Evolutionary conservation across 2,888 invertebrate genomes (phyloP).

Genomic region (Spisula subtruncata): DNA sequence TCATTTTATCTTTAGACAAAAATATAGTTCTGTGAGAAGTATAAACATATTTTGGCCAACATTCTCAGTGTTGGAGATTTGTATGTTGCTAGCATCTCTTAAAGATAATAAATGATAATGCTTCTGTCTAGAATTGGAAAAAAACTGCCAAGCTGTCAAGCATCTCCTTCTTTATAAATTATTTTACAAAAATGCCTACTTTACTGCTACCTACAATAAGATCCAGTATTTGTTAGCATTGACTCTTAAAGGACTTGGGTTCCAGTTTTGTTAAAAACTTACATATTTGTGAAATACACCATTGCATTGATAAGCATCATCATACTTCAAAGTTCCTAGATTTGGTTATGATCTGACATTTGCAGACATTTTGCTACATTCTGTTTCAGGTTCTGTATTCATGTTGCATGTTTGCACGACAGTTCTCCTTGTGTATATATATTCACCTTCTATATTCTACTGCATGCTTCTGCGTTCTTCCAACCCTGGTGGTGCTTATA

Average conservation of each 20-base stretch:
- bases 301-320: not conserved
- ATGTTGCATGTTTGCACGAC: not conserved
- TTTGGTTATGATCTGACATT: not conserved
- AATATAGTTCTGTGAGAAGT: not conserved
- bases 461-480: not conserved
- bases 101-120: not conserved
- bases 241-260: no score
- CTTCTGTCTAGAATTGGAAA: not conserved
- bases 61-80: no score
- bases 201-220: no score
- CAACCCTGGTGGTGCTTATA: no score
- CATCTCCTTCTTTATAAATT: no score
- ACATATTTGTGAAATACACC: not conserved
- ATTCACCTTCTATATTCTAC: not conserved
- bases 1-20: not conserved
- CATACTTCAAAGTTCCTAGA: not conserved
- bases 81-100: not conserved
- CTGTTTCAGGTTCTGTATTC: not conserved
- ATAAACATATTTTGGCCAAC: not conserved
- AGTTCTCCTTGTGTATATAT: not conserved
- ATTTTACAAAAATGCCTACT: no score
- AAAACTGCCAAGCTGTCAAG: no score
- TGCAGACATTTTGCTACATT: not conserved
- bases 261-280: no score
- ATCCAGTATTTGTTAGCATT: no score